Conservation (phyloP, 92 coral and sea anemone species). For the Palythoa grandis region DNA sequence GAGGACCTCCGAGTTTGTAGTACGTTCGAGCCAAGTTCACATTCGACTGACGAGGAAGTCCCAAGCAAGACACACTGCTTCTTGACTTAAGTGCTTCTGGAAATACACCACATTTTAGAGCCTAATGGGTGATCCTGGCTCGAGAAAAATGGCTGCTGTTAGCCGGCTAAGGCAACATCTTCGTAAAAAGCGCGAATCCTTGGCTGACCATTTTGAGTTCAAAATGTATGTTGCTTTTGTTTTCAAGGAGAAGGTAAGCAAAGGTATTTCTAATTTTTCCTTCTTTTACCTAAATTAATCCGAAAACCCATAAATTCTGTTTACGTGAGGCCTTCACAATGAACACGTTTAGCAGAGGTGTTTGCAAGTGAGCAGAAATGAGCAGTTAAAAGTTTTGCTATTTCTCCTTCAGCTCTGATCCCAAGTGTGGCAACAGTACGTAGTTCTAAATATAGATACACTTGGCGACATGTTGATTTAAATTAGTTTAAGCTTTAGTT, state of each 20-base stretch:
- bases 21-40: conserved; percentile 18
- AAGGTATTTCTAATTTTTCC: not conserved
- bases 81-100: conserved; percentile 28
- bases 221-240: conserved; percentile 87
- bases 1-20: conserved; percentile 18
- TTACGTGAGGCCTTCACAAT: not conserved
- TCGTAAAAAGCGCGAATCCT: conserved; percentile 78
- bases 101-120: conserved; percentile 37
- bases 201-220: conserved; percentile 95
- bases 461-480: conserved; percentile 19
- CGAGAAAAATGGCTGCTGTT: conserved; percentile 75
- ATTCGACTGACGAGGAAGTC: conserved; percentile 30
- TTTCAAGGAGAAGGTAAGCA: conserved; percentile 90
- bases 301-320: not conserved
- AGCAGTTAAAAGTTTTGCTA: too few relatives aligned
- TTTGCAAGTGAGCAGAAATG: not conserved
- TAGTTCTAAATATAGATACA: not conserved
- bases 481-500: not conserved
- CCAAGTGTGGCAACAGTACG: not conserved
- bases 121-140: conserved; percentile 75
- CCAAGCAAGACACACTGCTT: not conserved
- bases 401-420: too few relatives aligned
- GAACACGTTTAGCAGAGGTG: not conserved
- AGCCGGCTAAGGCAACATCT: conserved; percentile 82
- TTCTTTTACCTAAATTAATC: conserved; percentile 1